Evolutionary conservation across 2,797 vertebrate species (phyloP), one percentile per base, ranked within the genome.

Genomic region (Hippopotamyrus pictus): DNA sequence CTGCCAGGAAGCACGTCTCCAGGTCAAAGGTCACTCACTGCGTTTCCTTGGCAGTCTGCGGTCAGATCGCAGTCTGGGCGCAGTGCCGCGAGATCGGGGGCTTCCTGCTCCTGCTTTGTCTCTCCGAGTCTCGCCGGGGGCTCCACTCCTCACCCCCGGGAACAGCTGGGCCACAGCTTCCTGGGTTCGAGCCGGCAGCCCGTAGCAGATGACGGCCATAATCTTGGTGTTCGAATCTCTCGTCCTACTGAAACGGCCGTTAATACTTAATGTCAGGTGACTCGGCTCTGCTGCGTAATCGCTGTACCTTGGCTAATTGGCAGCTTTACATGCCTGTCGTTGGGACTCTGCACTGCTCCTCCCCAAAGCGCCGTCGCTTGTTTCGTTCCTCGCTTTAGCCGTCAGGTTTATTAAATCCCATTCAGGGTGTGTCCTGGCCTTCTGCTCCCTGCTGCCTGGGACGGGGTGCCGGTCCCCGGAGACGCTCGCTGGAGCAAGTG

Each of bases 11-110:
- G 53, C 86, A 1, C 2, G 1, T n/a, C 11, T 46, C 25, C 79
- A 19, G 79, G 62, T 73, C 88, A n/a, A 65, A 88, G 89, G 88
- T 91, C 89, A 91, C 87, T 91, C 90, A 89, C 46, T 5, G 41
- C 41, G 46, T 57, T 51, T 88, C 90, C 82, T 54, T 48, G 82
- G 89, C 86, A 92, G 87, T 17, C 88, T 5, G 51, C 79, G 62
- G 89, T 86, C 85, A 53, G 51, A 89, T 91, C 48, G 46, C 7
- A 2, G 33, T 88, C 48, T 91, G 90, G 87, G 88, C 89, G 5
- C 37, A 1, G 17, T 3, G 8, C 41, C 14, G 14, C 5, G 14
- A 19, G 37, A 7, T n/a, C 17, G 19, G 14, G 76, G 76, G 22
- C 76, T 19, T 41, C 14, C 33, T 46, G 25, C 14, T 33, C 62